Conservation (phyloP, 2,113 vertebrate species). For the Cyanoramphus novaezelandiae region DNA sequence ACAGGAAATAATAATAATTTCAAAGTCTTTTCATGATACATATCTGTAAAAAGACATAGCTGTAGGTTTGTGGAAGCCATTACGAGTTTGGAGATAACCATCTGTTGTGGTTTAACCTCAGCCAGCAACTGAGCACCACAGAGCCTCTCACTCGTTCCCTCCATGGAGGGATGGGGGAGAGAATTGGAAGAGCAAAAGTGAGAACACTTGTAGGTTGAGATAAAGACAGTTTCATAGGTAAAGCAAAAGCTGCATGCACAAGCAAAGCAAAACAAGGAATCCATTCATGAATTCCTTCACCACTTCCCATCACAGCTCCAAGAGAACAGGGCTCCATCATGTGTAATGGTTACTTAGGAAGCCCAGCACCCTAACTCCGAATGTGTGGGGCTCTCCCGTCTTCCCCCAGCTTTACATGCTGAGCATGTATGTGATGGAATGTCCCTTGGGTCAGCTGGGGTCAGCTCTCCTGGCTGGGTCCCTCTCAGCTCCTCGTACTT, state of each 20-base stretch:
- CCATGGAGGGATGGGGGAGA: not conserved
- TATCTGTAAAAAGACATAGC: not conserved
- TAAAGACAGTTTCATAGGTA: not conserved
- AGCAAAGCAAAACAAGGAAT: not conserved
- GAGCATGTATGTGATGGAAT: not conserved
- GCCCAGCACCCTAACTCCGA: not conserved
- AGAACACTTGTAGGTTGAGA: not conserved
- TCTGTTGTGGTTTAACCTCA: not conserved
- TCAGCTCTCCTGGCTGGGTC: not conserved
- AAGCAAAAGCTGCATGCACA: not conserved
- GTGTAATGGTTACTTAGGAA: not conserved
- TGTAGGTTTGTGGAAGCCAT: not conserved
- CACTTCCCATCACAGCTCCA: not conserved
- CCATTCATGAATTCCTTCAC: not conserved
- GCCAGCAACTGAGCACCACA: not conserved
- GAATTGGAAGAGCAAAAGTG: not conserved
- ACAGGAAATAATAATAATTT: not conserved
- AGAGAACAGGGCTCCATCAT: not conserved
- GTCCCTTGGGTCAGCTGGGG: not conserved
- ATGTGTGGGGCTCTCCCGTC: not conserved
- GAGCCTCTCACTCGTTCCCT: not conserved
- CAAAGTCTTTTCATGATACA: not conserved
- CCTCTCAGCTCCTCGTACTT: not conserved
- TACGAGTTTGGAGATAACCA: not conserved
- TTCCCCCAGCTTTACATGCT: not conserved